Conservation (phyloP, 2,888 invertebrate genomes). For the Melinopterus prodromus region DNA sequence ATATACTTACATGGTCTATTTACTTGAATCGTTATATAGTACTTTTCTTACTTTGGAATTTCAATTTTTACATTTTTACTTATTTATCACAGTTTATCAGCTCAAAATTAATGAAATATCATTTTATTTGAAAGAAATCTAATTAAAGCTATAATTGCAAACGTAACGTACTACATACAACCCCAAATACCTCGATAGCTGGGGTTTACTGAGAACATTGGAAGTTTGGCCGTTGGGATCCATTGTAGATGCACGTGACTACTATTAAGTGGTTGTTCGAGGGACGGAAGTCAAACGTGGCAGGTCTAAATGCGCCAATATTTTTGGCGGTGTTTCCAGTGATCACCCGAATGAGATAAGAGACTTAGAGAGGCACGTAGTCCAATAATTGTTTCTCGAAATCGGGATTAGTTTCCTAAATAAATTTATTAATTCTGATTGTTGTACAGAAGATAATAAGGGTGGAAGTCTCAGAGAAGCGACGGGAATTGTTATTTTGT, state of each 20-base stretch:
- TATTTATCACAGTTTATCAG: too few relatives aligned
- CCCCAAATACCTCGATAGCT: not conserved
- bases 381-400: conserved; percentile 42
- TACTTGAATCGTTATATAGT: too few relatives aligned
- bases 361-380: conserved; percentile 38
- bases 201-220: not conserved
- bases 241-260: not conserved
- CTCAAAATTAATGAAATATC: too few relatives aligned
- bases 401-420: conserved; percentile 38
- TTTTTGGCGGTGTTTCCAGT: conserved; percentile 11
- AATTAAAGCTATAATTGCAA: too few relatives aligned
- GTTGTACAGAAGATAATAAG: not conserved
- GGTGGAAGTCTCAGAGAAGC: not conserved
- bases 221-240: too few relatives aligned
- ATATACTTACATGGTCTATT: too few relatives aligned
- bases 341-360: conserved; percentile 16
- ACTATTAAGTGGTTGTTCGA: not conserved
- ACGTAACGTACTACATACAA: not conserved
- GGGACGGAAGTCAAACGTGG: not conserved
- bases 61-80: too few relatives aligned
- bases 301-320: conserved; percentile 6
- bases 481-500: conserved; percentile 6
- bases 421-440: conserved; percentile 20
- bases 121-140: too few relatives aligned
- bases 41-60: too few relatives aligned